Conservation (phyloP, 2,113 vertebrate genomes). For the Indri indri region DNA sequence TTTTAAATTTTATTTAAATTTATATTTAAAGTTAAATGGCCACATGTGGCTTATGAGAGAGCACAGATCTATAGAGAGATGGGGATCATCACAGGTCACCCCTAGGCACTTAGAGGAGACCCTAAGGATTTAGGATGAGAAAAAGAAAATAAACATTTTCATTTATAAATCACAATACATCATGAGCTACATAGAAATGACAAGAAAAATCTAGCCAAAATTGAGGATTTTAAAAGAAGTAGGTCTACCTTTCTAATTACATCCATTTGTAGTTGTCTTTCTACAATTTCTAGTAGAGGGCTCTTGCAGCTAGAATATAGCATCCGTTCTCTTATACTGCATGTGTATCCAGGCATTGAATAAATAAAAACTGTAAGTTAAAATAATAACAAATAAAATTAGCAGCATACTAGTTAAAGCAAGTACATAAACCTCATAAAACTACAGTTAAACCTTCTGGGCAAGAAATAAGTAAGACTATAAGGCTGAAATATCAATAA, state of each 20-base stretch:
- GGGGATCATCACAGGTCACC: not conserved
- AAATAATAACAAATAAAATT: slow-evolving; percentile 52
- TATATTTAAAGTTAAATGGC: slow-evolving; percentile 8
- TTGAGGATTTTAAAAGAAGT: not conserved
- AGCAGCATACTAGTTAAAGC: slow-evolving; percentile 12
- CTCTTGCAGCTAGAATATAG: slow-evolving; percentile 98
- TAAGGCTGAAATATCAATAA: not conserved
- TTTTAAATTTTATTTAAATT: slow-evolving; percentile 11
- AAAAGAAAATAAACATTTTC: not conserved
- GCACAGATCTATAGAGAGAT: not conserved
- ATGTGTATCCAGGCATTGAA: slow-evolving; percentile 97
- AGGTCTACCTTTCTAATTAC: slow-evolving; percentile 92
- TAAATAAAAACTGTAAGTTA: slow-evolving; percentile 95
- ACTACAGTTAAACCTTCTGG: not conserved
- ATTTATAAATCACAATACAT: not conserved
- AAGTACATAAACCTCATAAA: not conserved
- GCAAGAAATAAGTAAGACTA: not conserved
- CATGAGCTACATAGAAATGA: not conserved
- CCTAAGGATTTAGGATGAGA: not conserved
- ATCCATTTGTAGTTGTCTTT: slow-evolving; percentile 90
- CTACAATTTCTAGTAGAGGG: slow-evolving; percentile 93
- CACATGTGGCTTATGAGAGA: not conserved
- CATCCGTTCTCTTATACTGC: slow-evolving; percentile 98
- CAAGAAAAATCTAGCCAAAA: not conserved
- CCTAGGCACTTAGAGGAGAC: not conserved